Evolutionary conservation across 1,140 invertebrate species (phyloP).

Genomic region (Apis laboriosa): DNA sequence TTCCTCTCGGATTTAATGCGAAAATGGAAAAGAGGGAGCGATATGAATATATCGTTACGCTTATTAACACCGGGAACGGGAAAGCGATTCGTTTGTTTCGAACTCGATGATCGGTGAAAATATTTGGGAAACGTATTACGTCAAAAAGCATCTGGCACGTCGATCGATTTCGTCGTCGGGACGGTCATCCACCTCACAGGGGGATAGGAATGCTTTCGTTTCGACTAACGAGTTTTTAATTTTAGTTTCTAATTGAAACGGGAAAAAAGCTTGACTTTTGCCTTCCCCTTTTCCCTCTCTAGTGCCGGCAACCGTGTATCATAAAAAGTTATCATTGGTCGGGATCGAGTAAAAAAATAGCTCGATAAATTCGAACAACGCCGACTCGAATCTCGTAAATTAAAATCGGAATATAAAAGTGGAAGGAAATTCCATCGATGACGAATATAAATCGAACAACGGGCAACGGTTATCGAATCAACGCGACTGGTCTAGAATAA

Average conservation of each 20-base stretch:
- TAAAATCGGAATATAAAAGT: slow-evolving; percentile 25
- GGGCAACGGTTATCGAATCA: neutral
- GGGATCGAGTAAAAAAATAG: slow-evolving; percentile 25
- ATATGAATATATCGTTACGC: neutral
- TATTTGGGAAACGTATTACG: neutral
- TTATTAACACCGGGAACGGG: neutral
- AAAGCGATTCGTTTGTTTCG: neutral
- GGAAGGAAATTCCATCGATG: slow-evolving; percentile 8
- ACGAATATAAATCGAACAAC: slow-evolving; percentile 5
- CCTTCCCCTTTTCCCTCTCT: no score
- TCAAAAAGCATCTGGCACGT: slow-evolving; percentile 22
- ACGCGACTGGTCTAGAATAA: neutral
- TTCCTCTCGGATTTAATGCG: neutral
- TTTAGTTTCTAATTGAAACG: slow-evolving; percentile 39
- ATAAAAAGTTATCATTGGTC: slow-evolving; percentile 34
- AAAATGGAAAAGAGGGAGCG: no score
- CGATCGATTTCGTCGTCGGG: slow-evolving; percentile 5
- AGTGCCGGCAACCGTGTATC: slow-evolving; percentile 6
- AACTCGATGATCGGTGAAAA: neutral
- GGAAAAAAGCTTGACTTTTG: neutral
- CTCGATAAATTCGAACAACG: slow-evolving; percentile 32
- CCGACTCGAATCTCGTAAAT: slow-evolving; percentile 21
- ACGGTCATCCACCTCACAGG: neutral
- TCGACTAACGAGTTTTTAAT: slow-evolving; percentile 39
- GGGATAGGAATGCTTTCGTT: neutral